These are phyloP conservation scores for Volucella inanis DNA, from an alignment of 2,888 invertebrate species.

Conservation along the genomic window DNA sequence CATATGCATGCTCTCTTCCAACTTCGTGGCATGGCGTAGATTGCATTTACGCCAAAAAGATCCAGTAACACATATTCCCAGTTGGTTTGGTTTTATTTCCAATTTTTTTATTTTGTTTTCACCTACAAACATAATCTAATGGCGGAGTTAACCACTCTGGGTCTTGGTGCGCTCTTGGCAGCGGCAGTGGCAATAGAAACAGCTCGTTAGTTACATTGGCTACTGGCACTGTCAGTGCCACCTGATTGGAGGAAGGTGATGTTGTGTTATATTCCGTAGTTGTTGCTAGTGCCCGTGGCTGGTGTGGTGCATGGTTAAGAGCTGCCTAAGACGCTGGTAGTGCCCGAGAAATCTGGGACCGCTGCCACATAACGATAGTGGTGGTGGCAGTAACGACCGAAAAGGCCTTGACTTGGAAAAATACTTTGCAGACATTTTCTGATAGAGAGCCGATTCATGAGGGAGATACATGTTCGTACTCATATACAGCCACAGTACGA, in stretches of 20 bases:
- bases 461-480: slow-evolving; percentile 16
- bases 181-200: slow-evolving; percentile 63
- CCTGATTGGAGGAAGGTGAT: slow-evolving; percentile 61
- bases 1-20: slow-evolving; percentile 15
- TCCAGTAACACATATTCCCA: slow-evolving; percentile 67
- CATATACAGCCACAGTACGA: slow-evolving; percentile 24
- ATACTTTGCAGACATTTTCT: slow-evolving; percentile 25
- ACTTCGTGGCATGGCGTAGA: neutral
- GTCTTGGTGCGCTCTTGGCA: slow-evolving; percentile 49
- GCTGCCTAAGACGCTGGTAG: slow-evolving; percentile 44
- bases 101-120: slow-evolving; percentile 22
- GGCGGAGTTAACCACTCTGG: slow-evolving; percentile 46
- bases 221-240: slow-evolving; percentile 65
- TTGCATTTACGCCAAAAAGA: slow-evolving; percentile 33
- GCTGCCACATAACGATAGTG: slow-evolving; percentile 1
- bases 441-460: slow-evolving; percentile 37
- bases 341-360: slow-evolving; percentile 42
- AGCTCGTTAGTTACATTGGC: slow-evolving; percentile 62
- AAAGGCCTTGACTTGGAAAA: slow-evolving; percentile 61
- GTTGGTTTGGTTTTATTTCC: slow-evolving; percentile 41
- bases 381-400: neutral
- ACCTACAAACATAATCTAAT: slow-evolving; percentile 54
- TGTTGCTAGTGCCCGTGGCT: too few species aligned
- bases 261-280: neutral
- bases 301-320: slow-evolving; percentile 38